These are phyloP conservation scores for Argyresthia albistria DNA, from an alignment of 2,888 invertebrate species.

Conservation along the genomic window DNA sequence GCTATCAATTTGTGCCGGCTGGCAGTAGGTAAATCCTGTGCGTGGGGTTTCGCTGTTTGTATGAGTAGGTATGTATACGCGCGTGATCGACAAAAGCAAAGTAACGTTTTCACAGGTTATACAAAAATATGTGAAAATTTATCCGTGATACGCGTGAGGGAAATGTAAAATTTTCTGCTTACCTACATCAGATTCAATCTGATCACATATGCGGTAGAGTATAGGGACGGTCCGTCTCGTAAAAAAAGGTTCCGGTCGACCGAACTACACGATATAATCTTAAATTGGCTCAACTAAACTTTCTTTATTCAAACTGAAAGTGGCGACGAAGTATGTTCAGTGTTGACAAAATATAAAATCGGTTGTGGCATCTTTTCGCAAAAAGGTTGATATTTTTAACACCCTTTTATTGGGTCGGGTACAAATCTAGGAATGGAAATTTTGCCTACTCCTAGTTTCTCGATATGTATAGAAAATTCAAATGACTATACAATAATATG, in stretches of 20 bases:
- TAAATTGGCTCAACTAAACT: conserved; percentile 12
- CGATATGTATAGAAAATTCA: no score
- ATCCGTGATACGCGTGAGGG: conserved; percentile 2
- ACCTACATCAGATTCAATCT: conserved; percentile 15
- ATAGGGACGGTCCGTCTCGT: conserved; percentile 14
- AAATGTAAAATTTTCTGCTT: conserved; percentile 13
- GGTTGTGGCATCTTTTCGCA: no score
- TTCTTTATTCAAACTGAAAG: conserved; percentile 7
- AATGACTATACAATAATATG: no score
- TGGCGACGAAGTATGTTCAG: not conserved
- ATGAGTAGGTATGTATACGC: not conserved
- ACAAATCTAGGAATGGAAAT: no score
- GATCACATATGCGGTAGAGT: conserved; percentile 15
- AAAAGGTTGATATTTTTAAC: no score
- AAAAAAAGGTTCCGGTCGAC: conserved; percentile 14
- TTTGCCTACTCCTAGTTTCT: no score
- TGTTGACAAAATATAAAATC: not conserved
- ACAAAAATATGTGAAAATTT: conserved; percentile 3
- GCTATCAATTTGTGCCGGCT: conserved; percentile 6
- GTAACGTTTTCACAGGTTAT: not conserved
- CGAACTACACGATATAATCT: conserved; percentile 13
- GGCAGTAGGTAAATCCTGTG: not conserved
- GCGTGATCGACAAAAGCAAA: not conserved
- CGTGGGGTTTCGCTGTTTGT: not conserved
- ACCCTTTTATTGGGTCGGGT: no score